A percentile compares a stretch with the other conserved stretches of the same genome.
These are phyloP conservation scores for Sylvilagus bachmani DNA, from an alignment of 2,113 vertebrate species.

Conservation along the genomic window DNA sequence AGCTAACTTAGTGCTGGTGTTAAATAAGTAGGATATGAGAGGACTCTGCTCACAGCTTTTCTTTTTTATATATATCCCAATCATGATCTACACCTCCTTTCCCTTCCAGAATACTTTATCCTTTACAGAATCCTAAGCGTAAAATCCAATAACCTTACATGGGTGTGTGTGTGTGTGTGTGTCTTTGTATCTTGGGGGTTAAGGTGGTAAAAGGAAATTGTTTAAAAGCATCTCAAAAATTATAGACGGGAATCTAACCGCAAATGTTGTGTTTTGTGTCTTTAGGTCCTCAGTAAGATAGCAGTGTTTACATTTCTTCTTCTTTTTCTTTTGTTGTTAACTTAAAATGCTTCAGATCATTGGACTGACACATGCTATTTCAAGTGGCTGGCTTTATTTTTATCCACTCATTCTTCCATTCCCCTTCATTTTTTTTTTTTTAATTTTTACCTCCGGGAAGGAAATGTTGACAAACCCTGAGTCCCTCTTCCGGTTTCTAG, in stretches of 20 bases:
- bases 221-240: slow-evolving; percentile 31
- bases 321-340: not conserved
- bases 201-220: not conserved
- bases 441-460: slow-evolving; percentile 34
- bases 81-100: not conserved
- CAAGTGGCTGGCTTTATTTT: slow-evolving; percentile 49
- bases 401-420: not conserved
- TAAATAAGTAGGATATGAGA: not conserved
- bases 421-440: slow-evolving; percentile 16
- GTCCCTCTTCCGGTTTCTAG: not conserved
- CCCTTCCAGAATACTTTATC: not conserved
- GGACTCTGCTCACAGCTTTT: not conserved
- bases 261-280: slow-evolving; percentile 1
- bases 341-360: not conserved
- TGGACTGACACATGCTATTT: not conserved
- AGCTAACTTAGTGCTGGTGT: not conserved
- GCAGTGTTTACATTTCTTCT: not conserved
- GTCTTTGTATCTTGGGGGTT: not conserved
- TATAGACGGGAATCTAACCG: not conserved
- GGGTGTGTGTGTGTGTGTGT: too few species aligned
- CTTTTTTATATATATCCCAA: not conserved
- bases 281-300: not conserved
- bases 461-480: not conserved
- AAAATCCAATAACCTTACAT: not conserved
- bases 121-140: slow-evolving; percentile 2